A percentile compares a stretch with the other conserved stretches of the same genome.
These are phyloP conservation scores for Megalops atlanticus DNA, from an alignment of 2,113 vertebrate species.

Conservation along the genomic window DNA sequence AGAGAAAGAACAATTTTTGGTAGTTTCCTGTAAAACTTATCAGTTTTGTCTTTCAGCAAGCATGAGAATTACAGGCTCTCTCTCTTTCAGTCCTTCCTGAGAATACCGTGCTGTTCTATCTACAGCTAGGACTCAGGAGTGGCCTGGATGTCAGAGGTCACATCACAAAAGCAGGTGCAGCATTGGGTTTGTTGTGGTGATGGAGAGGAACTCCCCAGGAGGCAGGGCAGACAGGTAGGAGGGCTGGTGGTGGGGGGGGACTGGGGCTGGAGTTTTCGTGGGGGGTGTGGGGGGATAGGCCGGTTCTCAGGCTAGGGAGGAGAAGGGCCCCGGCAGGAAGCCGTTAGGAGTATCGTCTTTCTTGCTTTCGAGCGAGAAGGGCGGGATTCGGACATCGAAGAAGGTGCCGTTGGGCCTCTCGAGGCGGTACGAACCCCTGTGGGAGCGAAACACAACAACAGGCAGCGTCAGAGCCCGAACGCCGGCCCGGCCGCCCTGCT, in stretches of 20 bases:
- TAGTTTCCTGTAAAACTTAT: background rate
- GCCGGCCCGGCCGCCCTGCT: conserved; percentile 15
- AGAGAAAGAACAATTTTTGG: background rate
- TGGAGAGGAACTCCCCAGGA: background rate
- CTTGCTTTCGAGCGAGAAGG: conserved; percentile 90
- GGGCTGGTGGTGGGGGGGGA: background rate
- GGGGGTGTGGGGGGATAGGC: background rate
- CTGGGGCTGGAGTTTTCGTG: background rate
- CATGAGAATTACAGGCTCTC: background rate
- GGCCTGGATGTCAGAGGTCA: background rate
- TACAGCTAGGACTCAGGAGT: background rate
- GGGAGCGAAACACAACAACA: conserved; percentile 45
- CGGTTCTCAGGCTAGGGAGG: conserved; percentile 47
- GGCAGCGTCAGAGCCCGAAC: conserved; percentile 37
- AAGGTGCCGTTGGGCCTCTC: conserved; percentile 86
- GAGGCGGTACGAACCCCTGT: conserved; percentile 85
- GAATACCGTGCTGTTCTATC: background rate
- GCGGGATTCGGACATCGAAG: conserved; percentile 87
- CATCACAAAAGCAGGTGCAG: background rate
- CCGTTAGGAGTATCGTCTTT: conserved; percentile 67
- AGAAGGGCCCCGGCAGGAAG: conserved; percentile 59
- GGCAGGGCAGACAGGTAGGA: background rate
- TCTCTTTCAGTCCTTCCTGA: background rate
- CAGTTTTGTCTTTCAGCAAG: background rate
- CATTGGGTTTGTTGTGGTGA: background rate